Evolutionary conservation across 2,888 invertebrate genomes (phyloP).

Genomic region (Hymenopus coronatus): DNA sequence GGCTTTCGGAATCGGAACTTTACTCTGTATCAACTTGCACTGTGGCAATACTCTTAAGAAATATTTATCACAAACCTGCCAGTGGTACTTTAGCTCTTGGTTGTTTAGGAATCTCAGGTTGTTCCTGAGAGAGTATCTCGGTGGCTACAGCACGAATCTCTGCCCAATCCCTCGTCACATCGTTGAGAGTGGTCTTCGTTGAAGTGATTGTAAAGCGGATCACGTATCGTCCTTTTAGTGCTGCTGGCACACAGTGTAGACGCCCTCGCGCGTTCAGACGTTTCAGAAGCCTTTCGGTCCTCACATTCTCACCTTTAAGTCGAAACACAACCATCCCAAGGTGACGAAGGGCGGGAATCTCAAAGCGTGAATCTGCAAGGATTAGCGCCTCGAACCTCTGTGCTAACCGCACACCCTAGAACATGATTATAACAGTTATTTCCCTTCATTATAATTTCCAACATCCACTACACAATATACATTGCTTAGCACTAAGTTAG

Average conservation of each 20-base stretch:
- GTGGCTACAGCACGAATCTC: slow-evolving; percentile 74
- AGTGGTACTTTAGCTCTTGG: slow-evolving; percentile 66
- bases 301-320: slow-evolving; percentile 76
- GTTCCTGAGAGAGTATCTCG: slow-evolving; percentile 61
- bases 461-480: too few species aligned
- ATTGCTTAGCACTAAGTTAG: too few species aligned
- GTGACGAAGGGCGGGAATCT: slow-evolving; percentile 76
- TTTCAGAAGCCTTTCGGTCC: slow-evolving; percentile 86
- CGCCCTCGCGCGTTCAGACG: slow-evolving; percentile 81
- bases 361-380: slow-evolving; percentile 78
- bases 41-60: neutral
- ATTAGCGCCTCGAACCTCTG: slow-evolving; percentile 88
- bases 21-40: too few species aligned
- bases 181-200: slow-evolving; percentile 57
- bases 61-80: slow-evolving; percentile 57
- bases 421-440: neutral
- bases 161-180: slow-evolving; percentile 77
- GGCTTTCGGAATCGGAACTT: too few species aligned
- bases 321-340: slow-evolving; percentile 90
- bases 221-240: slow-evolving; percentile 69
- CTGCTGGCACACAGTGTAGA: slow-evolving; percentile 92
- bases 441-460: too few species aligned
- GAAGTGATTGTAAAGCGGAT: slow-evolving; percentile 84
- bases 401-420: slow-evolving; percentile 82
- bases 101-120: slow-evolving; percentile 53